A percentile compares a stretch with the other conserved stretches of the same genome.
Evolutionary conservation across 2,888 invertebrate genomes (phyloP).

Genomic region (Agapostemon virescens): DNA sequence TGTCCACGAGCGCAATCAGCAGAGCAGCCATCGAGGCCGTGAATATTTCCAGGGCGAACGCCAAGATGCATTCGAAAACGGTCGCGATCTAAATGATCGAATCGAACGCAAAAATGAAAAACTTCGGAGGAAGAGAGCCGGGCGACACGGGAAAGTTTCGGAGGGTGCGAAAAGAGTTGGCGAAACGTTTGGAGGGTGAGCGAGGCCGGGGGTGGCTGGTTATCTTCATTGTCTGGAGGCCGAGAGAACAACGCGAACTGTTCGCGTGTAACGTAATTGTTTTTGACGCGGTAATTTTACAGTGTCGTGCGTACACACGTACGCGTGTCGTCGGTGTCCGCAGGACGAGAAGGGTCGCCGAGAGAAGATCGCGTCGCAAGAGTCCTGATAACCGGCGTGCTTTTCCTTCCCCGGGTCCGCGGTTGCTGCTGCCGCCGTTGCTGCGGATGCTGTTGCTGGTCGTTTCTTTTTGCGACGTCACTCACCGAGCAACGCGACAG

Average conservation of each 20-base stretch:
- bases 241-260: conserved; percentile 66
- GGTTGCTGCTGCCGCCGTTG: neutral
- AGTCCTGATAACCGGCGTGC: conserved; percentile 72
- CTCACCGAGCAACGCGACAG: conserved; percentile 50
- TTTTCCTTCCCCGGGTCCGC: conserved; percentile 64
- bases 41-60: no score
- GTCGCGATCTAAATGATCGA: no score
- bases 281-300: conserved; percentile 81
- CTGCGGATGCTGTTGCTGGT: neutral
- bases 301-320: conserved; percentile 79
- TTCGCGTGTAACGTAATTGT: conserved; percentile 78
- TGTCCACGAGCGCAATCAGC: neutral
- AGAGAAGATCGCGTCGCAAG: conserved; percentile 39
- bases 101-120: neutral
- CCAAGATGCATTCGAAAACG: no score
- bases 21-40: neutral
- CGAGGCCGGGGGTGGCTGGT: conserved; percentile 40
- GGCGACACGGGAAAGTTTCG: neutral
- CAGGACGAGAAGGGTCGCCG: conserved; percentile 49
- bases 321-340: conserved; percentile 67
- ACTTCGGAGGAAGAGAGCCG: neutral
- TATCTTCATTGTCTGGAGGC: conserved; percentile 62
- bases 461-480: conserved; percentile 60
- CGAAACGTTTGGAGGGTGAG: conserved; percentile 41
- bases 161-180: conserved; percentile 23